These are phyloP conservation scores for Oncopeltus fasciatus DNA, from an alignment of 1,140 invertebrate species.

Conservation along the genomic window DNA sequence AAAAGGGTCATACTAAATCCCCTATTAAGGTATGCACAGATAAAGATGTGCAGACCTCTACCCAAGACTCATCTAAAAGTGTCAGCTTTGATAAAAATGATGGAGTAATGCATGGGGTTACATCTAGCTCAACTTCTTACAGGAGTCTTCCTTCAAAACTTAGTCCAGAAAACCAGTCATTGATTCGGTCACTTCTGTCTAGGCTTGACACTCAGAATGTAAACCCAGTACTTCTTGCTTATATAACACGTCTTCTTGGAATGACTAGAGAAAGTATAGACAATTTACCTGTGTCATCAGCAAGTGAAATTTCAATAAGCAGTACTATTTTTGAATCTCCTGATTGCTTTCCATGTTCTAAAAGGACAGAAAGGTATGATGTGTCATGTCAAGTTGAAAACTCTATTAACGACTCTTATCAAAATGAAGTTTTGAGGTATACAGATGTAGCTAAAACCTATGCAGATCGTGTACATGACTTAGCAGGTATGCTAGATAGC, in stretches of 20 bases:
- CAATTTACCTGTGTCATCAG: slow-evolving; percentile 8
- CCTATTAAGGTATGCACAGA: background rate
- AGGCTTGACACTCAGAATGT: slow-evolving; percentile 6
- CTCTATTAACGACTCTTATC: background rate
- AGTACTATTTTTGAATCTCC: background rate
- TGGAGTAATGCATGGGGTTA: background rate
- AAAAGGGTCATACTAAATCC: background rate
- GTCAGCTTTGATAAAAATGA: background rate
- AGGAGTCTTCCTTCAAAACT: slow-evolving; percentile 10
- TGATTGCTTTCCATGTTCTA: background rate
- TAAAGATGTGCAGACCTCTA: background rate
- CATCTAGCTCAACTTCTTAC: slow-evolving; percentile 9
- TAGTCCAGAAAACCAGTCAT: slow-evolving; percentile 7
- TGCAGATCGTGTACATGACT: background rate
- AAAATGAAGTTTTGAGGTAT: background rate
- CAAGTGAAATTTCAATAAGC: slow-evolving; percentile 10
- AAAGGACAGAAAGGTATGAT: background rate
- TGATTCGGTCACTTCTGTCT: slow-evolving; percentile 4
- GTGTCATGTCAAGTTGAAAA: background rate
- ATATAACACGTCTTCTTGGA: slow-evolving; percentile 6
- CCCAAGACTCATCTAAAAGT: background rate
- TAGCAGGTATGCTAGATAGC: background rate
- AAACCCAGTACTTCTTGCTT: slow-evolving; percentile 7
- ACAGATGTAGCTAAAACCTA: background rate
- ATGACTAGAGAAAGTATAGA: slow-evolving; percentile 8